Evolutionary conservation across 2,113 vertebrate species (phyloP).

Genomic region (Oryzias melastigma): DNA sequence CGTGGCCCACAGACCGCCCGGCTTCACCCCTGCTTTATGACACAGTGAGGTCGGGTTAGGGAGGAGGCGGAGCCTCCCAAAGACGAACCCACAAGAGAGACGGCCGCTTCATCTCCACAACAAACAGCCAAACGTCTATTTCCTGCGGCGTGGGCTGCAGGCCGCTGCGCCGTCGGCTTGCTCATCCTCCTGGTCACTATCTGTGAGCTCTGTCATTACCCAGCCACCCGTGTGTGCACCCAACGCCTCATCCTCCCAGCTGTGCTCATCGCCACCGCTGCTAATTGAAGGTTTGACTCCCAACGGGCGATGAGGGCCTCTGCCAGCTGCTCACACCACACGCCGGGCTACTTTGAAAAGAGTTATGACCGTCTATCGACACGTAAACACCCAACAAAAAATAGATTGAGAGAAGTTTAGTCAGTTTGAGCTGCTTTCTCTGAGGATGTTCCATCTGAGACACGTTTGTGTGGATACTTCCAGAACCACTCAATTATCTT

Average conservation of each 20-base stretch:
- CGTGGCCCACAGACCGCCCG: slow-evolving; percentile 43
- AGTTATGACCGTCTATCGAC: slow-evolving; percentile 42
- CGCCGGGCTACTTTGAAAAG: slow-evolving; percentile 72
- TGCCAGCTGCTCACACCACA: slow-evolving; percentile 58
- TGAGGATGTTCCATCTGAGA: too few relatives aligned
- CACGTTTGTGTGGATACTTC: too few relatives aligned
- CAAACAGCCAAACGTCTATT: slow-evolving; percentile 44
- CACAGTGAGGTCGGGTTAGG: slow-evolving; percentile 42
- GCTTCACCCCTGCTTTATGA: slow-evolving; percentile 29
- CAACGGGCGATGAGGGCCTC: slow-evolving; percentile 56
- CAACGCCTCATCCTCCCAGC: slow-evolving; percentile 51
- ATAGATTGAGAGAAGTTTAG: neutral
- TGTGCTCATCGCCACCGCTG: slow-evolving; percentile 58
- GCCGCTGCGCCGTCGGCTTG: slow-evolving; percentile 32
- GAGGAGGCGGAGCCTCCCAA: slow-evolving; percentile 31
- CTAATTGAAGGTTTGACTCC: slow-evolving; percentile 70
- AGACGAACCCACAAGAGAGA: slow-evolving; percentile 30
- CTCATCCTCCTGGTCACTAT: slow-evolving; percentile 58
- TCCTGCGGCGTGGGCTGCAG: slow-evolving; percentile 60
- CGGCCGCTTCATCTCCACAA: slow-evolving; percentile 49
- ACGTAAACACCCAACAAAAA: neutral
- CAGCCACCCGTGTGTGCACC: slow-evolving; percentile 46
- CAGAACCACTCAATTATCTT: too few relatives aligned
- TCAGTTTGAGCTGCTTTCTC: neutral
- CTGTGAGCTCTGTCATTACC: slow-evolving; percentile 76